phyloP scores from a whole-genome alignment of 2,888 invertebrate species.

The Ypsolopha sequella region DNA sequence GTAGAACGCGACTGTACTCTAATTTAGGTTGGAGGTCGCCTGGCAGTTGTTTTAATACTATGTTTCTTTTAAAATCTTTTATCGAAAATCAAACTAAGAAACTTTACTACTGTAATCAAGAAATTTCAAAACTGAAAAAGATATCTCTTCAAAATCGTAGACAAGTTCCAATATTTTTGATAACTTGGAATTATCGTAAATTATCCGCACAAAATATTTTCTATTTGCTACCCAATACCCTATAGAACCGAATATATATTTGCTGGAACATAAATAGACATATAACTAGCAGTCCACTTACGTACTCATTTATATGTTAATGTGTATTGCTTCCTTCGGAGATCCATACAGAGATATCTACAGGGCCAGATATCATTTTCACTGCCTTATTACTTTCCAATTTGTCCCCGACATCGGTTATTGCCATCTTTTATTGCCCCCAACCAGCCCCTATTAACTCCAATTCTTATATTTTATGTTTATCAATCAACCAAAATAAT shows the following conservation, averaged over 20 bases:
- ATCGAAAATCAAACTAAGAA: no score
- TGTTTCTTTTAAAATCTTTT: no score
- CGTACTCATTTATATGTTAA: conserved; percentile 69
- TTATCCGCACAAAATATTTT: conserved; percentile 19
- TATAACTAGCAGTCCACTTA: conserved; percentile 50
- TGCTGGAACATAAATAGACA: conserved; percentile 1
- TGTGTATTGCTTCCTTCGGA: conserved; percentile 47
- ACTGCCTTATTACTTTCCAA: conserved; percentile 70
- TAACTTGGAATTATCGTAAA: not conserved
- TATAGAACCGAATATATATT: not conserved
- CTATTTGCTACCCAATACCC: conserved; percentile 31
- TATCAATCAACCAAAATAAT: not conserved
- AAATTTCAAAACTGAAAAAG: no score
- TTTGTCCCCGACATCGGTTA: conserved; percentile 65
- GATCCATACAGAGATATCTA: conserved; percentile 62
- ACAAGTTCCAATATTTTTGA: no score
- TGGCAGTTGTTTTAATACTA: not conserved
- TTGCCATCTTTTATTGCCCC: conserved; percentile 51
- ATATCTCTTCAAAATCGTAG: no score
- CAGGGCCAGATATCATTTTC: conserved; percentile 65
- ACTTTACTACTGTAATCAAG: no score
- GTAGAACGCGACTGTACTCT: not conserved
- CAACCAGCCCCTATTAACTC: conserved; percentile 34
- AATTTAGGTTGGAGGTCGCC: conserved; percentile 1
- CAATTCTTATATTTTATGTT: conserved; percentile 13